phyloP scores from a whole-genome alignment of 2,888 invertebrate genomes.

The Amphipoea oculea region DNA sequence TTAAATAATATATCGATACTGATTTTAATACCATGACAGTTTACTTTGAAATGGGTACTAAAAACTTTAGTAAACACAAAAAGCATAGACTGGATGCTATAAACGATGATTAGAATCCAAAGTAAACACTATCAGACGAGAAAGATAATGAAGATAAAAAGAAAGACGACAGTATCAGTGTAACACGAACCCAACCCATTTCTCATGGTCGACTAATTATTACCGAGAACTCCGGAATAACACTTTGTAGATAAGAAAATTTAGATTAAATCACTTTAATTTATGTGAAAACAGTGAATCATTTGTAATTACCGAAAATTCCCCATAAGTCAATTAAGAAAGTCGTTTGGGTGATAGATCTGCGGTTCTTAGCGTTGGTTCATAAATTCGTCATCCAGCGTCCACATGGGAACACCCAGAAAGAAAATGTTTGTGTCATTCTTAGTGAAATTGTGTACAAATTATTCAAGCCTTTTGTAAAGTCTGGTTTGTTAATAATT shows the following conservation, averaged over 20 bases:
- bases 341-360: slow-evolving; percentile 32
- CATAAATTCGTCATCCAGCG: slow-evolving; percentile 20
- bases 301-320: slow-evolving; percentile 49
- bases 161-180: slow-evolving; percentile 14
- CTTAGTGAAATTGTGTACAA: background rate
- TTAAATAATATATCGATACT: background rate
- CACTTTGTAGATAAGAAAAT: slow-evolving; percentile 39
- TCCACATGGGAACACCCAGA: background rate
- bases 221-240: slow-evolving; percentile 36
- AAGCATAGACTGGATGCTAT: background rate
- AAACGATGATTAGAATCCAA: background rate
- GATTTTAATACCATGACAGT: background rate
- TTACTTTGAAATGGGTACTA: background rate
- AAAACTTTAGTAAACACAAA: background rate
- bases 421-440: background rate
- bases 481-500: background rate
- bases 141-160: slow-evolving; percentile 21
- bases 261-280: slow-evolving; percentile 45
- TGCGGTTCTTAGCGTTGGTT: background rate
- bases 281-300: slow-evolving; percentile 39
- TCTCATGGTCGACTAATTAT: slow-evolving; percentile 37
- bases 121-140: background rate
- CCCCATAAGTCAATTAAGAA: slow-evolving; percentile 25
- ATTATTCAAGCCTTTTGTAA: background rate
- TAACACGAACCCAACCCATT: slow-evolving; percentile 30